A percentile compares a stretch with the other conserved stretches of the same genome.
Evolutionary conservation across 2,888 invertebrate genomes (phyloP).

Genomic region (Scaptomyza cyrtandrae): DNA sequence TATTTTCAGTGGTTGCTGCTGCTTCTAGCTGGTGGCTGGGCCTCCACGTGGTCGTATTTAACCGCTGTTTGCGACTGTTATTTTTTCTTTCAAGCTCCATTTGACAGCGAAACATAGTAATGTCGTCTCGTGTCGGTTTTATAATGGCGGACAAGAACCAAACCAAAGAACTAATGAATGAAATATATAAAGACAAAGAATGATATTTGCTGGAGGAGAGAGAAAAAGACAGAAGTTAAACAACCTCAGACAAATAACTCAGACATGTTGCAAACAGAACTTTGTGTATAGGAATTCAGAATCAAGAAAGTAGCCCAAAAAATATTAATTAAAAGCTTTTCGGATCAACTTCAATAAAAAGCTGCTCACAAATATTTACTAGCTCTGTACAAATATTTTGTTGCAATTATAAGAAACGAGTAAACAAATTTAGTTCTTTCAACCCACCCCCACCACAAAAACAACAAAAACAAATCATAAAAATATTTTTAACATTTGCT

Average conservation of each 20-base stretch:
- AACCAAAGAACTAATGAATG: conserved; percentile 24
- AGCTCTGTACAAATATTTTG: neutral
- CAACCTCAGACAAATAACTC: neutral
- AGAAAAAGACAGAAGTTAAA: too few species aligned
- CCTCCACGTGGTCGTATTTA: conserved; percentile 8
- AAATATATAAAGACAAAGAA: conserved; percentile 12
- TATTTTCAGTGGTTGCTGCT: neutral
- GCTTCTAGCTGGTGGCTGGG: conserved; percentile 14
- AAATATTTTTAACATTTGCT: conserved; percentile 21
- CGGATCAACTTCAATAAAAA: neutral
- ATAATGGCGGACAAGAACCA: conserved; percentile 49
- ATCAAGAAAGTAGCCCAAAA: neutral
- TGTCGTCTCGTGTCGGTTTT: conserved; percentile 55
- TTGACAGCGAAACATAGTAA: conserved; percentile 62
- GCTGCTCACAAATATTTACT: neutral
- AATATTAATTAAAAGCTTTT: neutral
- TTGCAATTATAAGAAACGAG: neutral
- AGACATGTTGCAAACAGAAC: neutral
- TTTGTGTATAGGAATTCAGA: neutral
- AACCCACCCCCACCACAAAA: neutral
- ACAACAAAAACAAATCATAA: neutral
- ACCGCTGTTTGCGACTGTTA: conserved; percentile 46
- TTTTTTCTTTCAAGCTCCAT: conserved; percentile 59
- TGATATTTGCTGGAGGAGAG: neutral
- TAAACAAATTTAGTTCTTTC: conserved; percentile 1